Conservation (phyloP, 2,797 vertebrate species). For the Eupleurogrammus muticus region DNA sequence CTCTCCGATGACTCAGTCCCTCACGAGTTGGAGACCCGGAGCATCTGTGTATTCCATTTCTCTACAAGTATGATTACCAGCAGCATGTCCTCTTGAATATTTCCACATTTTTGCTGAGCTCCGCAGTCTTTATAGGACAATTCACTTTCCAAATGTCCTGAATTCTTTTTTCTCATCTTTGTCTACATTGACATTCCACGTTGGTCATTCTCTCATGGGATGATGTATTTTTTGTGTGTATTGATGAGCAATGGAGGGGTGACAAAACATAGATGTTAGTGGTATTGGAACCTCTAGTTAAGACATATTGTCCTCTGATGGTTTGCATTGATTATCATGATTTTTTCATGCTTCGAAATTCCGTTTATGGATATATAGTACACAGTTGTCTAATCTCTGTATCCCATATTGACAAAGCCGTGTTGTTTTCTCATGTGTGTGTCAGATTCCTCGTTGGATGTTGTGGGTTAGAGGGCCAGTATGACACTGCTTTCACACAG, state of each 20-base stretch:
- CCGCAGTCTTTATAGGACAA: constrained; percentile 14
- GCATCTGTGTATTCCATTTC: constrained; percentile 54
- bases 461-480: constrained; percentile 58
- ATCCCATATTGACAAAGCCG: constrained; percentile 27
- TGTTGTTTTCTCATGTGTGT: constrained; percentile 67
- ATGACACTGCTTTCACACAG: constrained; percentile 65
- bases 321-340: constrained; percentile 13
- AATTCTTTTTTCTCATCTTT: constrained; percentile 6
- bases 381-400: background rate
- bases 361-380: background rate
- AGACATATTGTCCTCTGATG: constrained; percentile 24
- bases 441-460: constrained; percentile 67
- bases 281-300: background rate
- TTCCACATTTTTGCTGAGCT: background rate
- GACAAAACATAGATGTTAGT: background rate
- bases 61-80: constrained; percentile 24
- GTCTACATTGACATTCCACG: constrained; percentile 13
- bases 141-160: constrained; percentile 9
- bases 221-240: background rate
- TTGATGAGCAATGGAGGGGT: background rate
- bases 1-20: constrained; percentile 52
- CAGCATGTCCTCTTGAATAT: constrained; percentile 18
- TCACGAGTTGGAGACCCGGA: constrained; percentile 31
- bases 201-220: background rate
- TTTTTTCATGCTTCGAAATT: constrained; percentile 15